Base-by-base conservation (phyloP, 2,888 invertebrate species). In the Athrips mouffetella region DNA sequence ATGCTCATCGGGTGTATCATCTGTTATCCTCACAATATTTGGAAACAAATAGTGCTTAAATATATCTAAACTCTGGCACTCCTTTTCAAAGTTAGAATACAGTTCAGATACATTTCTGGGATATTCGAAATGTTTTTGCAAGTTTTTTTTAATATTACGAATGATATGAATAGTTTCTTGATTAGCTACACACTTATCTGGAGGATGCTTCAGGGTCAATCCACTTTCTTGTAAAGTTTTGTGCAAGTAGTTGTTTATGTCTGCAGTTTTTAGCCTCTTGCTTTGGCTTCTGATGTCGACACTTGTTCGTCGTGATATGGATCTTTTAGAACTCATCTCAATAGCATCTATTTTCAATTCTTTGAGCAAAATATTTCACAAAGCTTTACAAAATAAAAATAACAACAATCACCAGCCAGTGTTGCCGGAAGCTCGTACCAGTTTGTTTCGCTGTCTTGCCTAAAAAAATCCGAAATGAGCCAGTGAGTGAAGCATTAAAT, bases 71-170 rank as follows among this genome's bases (percentile, higher is more conserved):
- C 76, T 62, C 35, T 73, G 60, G 30, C 84, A 73, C 1, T 80
- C 75, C 16, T 74, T 73, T 42, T 81, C 79, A 10, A 91, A 74
- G 1, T 89, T 87, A 2, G 73, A 69, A 20, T 90, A 77, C 50
- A 93, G 89, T 40, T 89, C 89, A 1, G 87, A 69, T n/a, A 91
- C 71, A 63, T 90, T 91, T 35, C 89, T 78, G 0, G 90, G 90
- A 65, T 89, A 91, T 33, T 91, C 89, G 13, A 75, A 67, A 42
- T 83, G 76, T 49, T 75, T 76, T 49, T 76, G 70, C 5, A 89
- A 62, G 21, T 75, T 74, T 16, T 79, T 75, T n/a, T 82, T 81
- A 6, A 91, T 71, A 58, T 89, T 89, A 1, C 83, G 74, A 5
- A 89, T 76, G 52, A 91, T 82, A 31, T 82, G 74, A 18, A 90